Conservation (phyloP, 2,888 invertebrate genomes). For the Pyralis farinalis region DNA sequence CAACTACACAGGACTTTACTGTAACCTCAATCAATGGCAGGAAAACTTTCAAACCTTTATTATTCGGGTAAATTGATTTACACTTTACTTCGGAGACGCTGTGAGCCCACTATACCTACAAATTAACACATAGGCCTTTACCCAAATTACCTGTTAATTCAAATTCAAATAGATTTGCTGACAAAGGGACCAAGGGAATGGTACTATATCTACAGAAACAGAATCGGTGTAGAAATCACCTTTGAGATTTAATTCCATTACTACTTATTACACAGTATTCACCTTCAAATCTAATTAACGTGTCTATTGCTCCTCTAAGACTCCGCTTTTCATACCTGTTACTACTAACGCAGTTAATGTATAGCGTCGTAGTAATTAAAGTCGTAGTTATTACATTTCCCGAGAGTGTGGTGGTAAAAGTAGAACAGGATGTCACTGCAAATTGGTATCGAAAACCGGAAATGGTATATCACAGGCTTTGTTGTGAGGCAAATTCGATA, state of each 20-base stretch:
- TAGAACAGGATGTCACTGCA: conserved; percentile 11
- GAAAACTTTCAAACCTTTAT: too few species aligned
- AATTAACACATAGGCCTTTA: neutral
- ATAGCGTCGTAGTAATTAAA: neutral
- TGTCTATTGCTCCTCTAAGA: neutral
- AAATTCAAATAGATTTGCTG: conserved; percentile 8
- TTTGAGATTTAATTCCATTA: conserved; percentile 4
- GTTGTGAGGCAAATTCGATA: conserved; percentile 5
- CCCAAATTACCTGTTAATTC: conserved; percentile 6
- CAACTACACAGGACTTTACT: too few species aligned
- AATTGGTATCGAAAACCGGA: conserved; percentile 15
- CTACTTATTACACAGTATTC: neutral
- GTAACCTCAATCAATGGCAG: too few species aligned
- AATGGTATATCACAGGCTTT: conserved; percentile 13
- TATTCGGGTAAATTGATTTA: neutral
- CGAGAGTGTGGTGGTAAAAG: conserved; percentile 4
- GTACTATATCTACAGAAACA: conserved; percentile 7
- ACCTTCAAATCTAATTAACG: neutral
- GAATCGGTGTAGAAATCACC: conserved; percentile 8
- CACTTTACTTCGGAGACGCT: too few species aligned
- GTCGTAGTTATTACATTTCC: neutral
- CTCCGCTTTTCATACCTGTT: neutral
- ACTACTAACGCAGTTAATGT: neutral
- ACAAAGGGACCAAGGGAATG: conserved; percentile 6
- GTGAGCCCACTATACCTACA: neutral